phyloP scores from a whole-genome alignment of 2,797 vertebrate genomes.

The Microctenopoma steveboyesi region DNA sequence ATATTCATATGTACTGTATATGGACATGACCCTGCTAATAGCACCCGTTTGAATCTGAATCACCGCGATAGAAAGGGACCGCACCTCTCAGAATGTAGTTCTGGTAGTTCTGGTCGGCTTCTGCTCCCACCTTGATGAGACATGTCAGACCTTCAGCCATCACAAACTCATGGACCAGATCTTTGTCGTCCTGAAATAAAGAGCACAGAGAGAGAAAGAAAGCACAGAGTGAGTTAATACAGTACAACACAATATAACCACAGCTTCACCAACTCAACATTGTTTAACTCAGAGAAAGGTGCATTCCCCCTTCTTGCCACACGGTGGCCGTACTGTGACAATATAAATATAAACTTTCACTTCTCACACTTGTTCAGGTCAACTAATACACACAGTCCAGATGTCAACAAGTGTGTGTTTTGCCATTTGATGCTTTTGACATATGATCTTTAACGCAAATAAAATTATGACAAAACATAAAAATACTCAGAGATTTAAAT shows the following conservation, averaged over 20 bases:
- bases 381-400: slow-evolving; percentile 10
- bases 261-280: not conserved
- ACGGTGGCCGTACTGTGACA: slow-evolving; percentile 58
- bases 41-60: no score
- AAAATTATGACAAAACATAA: not conserved
- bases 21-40: no score
- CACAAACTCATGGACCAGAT: slow-evolving; percentile 97
- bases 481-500: no score
- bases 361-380: not conserved
- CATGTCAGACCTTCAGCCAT: slow-evolving; percentile 94
- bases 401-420: slow-evolving; percentile 5
- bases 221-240: accelerated
- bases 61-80: not conserved
- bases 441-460: slow-evolving; percentile 1
- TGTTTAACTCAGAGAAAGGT: not conserved
- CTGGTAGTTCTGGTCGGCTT: slow-evolving; percentile 97
- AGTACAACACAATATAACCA: not conserved
- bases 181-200: slow-evolving; percentile 92
- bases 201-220: not conserved
- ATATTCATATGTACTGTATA: no score
- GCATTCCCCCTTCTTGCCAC: slow-evolving; percentile 40
- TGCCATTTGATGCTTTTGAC: slow-evolving; percentile 3
- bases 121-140: slow-evolving; percentile 95
- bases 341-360: slow-evolving; percentile 4
- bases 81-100: slow-evolving; percentile 97